Percentiles rank a stretch among this genome's conserved stretches.
These are phyloP conservation scores for Dryobota labecula DNA, from an alignment of 2,888 invertebrate species.

Conservation along the genomic window DNA sequence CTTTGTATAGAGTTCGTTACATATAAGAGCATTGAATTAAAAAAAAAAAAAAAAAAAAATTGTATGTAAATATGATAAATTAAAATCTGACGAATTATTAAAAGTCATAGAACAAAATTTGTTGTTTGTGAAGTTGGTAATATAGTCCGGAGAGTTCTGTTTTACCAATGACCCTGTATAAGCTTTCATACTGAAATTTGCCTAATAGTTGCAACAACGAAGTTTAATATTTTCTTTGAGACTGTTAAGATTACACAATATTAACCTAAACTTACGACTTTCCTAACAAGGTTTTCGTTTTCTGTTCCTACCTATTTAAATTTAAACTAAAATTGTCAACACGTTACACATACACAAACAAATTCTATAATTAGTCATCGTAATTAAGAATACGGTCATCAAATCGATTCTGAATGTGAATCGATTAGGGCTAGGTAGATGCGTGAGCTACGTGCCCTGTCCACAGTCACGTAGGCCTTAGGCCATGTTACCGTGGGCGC, in stretches of 20 bases:
- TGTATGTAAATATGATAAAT: no score
- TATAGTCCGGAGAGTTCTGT: no score
- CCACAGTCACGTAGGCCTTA: slow-evolving; percentile 84
- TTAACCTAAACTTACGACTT: slow-evolving; percentile 7
- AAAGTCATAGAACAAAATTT: no score
- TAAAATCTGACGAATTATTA: no score
- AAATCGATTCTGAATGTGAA: slow-evolving; percentile 73
- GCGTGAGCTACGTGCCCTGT: slow-evolving; percentile 73
- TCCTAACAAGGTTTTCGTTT: slow-evolving; percentile 1
- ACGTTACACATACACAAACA: slow-evolving; percentile 49
- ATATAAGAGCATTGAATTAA: no score
- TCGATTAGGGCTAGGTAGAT: slow-evolving; percentile 75
- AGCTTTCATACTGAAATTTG: neutral
- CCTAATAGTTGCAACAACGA: neutral
- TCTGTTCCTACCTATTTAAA: neutral
- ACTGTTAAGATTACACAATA: slow-evolving; percentile 11
- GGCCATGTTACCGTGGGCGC: slow-evolving; percentile 69
- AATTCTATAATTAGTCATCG: slow-evolving; percentile 58
- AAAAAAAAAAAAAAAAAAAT: no score
- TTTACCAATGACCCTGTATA: no score
- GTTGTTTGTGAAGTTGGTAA: no score
- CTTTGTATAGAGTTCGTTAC: no score
- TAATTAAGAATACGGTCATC: slow-evolving; percentile 79
- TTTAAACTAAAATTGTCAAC: slow-evolving; percentile 22
- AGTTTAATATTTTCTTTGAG: no score